Evolutionary conservation across 2,888 invertebrate species (phyloP), one percentile per base, ranked within the genome.

Genomic region (Agonopterix subpropinquella): DNA sequence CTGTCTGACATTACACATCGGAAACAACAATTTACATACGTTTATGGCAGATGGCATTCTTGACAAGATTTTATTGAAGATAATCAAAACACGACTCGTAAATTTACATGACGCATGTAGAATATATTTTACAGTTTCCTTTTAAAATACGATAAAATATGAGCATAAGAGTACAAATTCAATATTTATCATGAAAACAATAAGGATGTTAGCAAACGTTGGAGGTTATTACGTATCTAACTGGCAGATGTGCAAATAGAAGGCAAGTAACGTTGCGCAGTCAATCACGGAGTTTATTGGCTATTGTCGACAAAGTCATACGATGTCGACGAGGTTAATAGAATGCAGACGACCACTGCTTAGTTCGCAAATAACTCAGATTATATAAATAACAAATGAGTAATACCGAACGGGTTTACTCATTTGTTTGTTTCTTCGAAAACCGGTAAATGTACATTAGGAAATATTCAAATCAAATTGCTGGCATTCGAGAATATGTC

Each of bases 221-320:
- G 28, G 11, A 11, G 36, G 9, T 41, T 28, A 11, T 18, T 41
- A 55, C 54, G 53, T 58, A 53, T 59, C 56, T 53, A 53, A 59
- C 45, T 51, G 56, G 57, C 76, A 73, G 59, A 73, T 77, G 70
- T 64, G 61, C 61, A 73, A 78, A 78, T 64, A 72, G 61, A 76
- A 70, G 63, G 61, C 61, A 73, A 78, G 78, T 64, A 72, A 60
- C 58, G 67, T 77, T 79, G 68, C 61, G 73, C 66, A 76, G 79
- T 73, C 62, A 64, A 71, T 71, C 69, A 70, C 65, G 53, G 57
- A 5, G 59, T 55, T 57, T 58, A 59, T 63, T 65, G 66, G 67
- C 65, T 65, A 68, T 65, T 64, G 60, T 60, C 60, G 55, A 39
- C 11, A 11, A 28, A 8, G 36, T 36, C 36, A 28, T 28, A 28